Evolutionary conservation across 2,797 vertebrate genomes (phyloP), one percentile per base, ranked within the genome.

Genomic region (Xiphophorus birchmanni): DNA sequence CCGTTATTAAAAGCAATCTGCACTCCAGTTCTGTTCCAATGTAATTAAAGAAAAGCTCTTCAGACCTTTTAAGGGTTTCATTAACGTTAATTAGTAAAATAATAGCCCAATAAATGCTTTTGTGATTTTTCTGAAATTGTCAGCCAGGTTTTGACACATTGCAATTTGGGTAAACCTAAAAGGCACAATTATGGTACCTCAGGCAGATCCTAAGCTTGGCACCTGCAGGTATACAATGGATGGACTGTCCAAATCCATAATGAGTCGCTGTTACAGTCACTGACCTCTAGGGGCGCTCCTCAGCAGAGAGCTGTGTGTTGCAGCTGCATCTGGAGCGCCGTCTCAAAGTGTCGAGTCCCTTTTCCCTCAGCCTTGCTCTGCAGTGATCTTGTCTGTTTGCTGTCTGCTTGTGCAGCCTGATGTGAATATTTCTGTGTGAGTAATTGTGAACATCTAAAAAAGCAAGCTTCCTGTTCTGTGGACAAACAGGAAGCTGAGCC

Each of bases 1-100:
- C 42, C 13, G 32, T 67, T 73, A 77, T 86, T 63, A 73, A 73
- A 32, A 71, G 67, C 48, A 60, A 45, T 29, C 3, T 58, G 52
- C 29, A 29, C 42, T 45, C 15, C 58, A 37, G 40, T 63, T 60
- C 2, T 32, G 54, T 63, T 76, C 54, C 35, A 76, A 8, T 9
- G 3, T 60, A 23, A 76, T 45, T 45, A 76, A 44, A 76, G n/a
- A 42, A 76, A 76, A 47, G 56, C 40, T 45, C 56, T 60, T 76
- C 18, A 76, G 45, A 32, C 6, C 26, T 76, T 44, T 15, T 6
- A 3, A 75, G 32, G 21, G 32, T 6, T 18, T 35, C 26, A 58
- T 26, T 42, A 75, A 56, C n/a, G 7, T 42, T n/a, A 75, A 56
- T 56, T 35, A 56, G 73, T 40, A 71, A 72, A 47, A 73, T 15